Evolutionary conservation across 2,797 vertebrate genomes (phyloP), one percentile per base, ranked within the genome.

Genomic region (Scolopax rusticola): DNA sequence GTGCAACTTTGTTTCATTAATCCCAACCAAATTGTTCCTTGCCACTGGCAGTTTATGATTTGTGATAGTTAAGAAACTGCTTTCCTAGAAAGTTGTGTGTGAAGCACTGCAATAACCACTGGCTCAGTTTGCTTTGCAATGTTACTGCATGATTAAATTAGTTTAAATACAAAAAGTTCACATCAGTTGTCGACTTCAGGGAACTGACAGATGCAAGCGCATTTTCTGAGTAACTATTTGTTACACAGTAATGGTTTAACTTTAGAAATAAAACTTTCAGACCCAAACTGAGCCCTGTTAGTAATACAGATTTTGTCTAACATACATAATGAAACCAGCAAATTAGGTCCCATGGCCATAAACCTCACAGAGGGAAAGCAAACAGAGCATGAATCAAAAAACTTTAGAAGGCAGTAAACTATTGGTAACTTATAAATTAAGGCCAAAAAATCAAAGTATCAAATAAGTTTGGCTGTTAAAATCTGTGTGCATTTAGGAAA

Each of bases 321-420:
- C 97, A 95, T 96, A 97, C 97, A 96, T 98, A 98, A 98, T 98
- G 98, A 98, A 98, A 97, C 84, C 97, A 97, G 97, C 97, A 98
- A 98, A 98, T 98, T 98, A 98, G 95, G 97, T 98, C 97, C 97
- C 97, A 96, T 98, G 97, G 96, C 97, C 97, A 97, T 98, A 98
- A 98, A 98, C 97, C 94, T 98, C 97, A 97, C 96, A 98, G 97
- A 98, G 96, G 95, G 96, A 97, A 98, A 98, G 93, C 96, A 98
- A 98, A 97, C 95, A 97, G 97, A 97, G 95, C 97, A 97, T 98
- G 98, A 98, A 98, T 98, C 97, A 98, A 97, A 98, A 97, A 97
- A 89, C 88, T 97, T 97, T 98, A 97, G 97, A 97, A 96, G 95
- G 96, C 97, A 96, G 96, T 97, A 97, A 98, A 97, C 98, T 98